phyloP scores from a whole-genome alignment of 2,113 vertebrate species.

The Semicossyphus pulcher region DNA sequence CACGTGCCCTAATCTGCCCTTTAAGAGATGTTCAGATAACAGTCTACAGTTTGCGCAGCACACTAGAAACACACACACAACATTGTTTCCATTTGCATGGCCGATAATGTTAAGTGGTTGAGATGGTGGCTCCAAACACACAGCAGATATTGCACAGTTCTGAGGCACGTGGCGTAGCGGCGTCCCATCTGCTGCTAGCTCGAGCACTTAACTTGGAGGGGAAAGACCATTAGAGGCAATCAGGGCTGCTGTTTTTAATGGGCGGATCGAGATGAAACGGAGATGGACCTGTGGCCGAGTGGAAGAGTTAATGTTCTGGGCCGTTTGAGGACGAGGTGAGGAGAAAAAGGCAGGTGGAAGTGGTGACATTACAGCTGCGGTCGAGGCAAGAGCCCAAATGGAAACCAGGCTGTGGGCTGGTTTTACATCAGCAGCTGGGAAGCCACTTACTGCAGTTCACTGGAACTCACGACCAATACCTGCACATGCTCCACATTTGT shows the following conservation, averaged over 20 bases:
- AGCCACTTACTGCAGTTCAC: conserved; percentile 29
- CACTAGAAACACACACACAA: not conserved
- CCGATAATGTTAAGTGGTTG: conserved; percentile 57
- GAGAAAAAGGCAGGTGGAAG: conserved; percentile 66
- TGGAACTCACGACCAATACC: conserved; percentile 14
- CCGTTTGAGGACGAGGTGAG: conserved; percentile 54
- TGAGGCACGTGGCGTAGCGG: conserved; percentile 6
- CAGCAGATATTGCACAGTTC: conserved; percentile 32
- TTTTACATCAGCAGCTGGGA: conserved; percentile 42
- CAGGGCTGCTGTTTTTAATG: conserved; percentile 68
- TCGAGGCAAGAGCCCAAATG: conserved; percentile 31
- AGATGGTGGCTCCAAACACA: conserved; percentile 60
- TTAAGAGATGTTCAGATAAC: conserved; percentile 6
- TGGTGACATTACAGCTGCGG: conserved; percentile 49
- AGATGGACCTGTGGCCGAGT: conserved; percentile 58
- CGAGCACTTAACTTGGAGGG: conserved; percentile 70
- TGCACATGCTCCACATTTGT: conserved; percentile 11
- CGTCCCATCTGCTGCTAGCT: conserved; percentile 48
- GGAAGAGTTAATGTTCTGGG: conserved; percentile 62
- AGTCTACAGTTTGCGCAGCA: conserved; percentile 21
- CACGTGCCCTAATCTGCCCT: not conserved
- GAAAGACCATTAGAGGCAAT: conserved; percentile 73
- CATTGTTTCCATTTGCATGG: conserved; percentile 56
- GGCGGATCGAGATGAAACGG: conserved; percentile 51
- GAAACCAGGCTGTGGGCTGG: conserved; percentile 54